These are phyloP conservation scores for Fregata magnificens DNA, from an alignment of 2,113 vertebrate genomes.

Conservation along the genomic window DNA sequence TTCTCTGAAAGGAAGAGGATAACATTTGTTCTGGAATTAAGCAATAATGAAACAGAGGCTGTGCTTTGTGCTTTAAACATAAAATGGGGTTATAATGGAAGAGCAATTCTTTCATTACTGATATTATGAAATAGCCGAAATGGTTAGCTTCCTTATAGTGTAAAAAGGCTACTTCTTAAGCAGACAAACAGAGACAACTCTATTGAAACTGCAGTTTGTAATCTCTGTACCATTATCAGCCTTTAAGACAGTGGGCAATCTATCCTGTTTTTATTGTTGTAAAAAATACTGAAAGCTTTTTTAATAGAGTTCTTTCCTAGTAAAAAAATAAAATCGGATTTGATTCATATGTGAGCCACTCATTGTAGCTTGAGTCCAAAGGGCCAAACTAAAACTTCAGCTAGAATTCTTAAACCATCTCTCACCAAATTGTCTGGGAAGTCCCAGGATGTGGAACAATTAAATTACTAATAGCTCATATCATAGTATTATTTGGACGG, in stretches of 20 bases:
- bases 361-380: background rate
- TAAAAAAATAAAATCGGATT: background rate
- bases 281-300: background rate
- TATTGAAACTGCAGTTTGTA: background rate
- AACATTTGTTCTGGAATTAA: slow-evolving; percentile 71
- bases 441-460: background rate
- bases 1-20: slow-evolving; percentile 52
- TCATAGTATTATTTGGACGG: background rate
- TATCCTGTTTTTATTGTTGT: background rate
- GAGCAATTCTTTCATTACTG: background rate
- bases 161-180: background rate
- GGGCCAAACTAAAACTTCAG: background rate
- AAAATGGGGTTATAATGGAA: background rate
- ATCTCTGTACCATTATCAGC: background rate
- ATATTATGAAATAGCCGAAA: slow-evolving; percentile 1
- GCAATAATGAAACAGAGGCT: slow-evolving; percentile 51
- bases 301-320: background rate
- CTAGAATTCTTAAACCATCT: background rate
- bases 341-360: background rate
- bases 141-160: background rate
- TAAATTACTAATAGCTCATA: background rate
- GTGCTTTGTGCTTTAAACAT: slow-evolving; percentile 15
- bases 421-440: background rate
- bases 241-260: background rate
- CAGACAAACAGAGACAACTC: background rate